A percentile compares a stretch with the other conserved stretches of the same genome.
Conservation (phyloP, 2,113 vertebrate genomes). For the Oostethus manadensis region DNA sequence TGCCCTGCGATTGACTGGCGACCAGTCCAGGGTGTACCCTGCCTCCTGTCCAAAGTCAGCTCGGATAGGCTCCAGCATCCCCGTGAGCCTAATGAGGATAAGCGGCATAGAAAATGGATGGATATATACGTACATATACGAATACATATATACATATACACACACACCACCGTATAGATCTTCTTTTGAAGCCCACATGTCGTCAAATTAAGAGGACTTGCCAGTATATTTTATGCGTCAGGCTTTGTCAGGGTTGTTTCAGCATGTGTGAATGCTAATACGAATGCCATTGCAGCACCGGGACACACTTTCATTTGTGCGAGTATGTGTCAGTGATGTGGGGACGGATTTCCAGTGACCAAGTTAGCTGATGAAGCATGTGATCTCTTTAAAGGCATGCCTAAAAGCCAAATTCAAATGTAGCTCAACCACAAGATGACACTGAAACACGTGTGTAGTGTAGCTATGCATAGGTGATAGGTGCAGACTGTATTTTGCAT, state of each 20-base stretch:
- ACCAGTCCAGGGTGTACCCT: too few relatives aligned
- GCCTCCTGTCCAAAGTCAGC: too few relatives aligned
- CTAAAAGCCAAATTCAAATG: slow-evolving; percentile 28
- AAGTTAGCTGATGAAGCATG: slow-evolving; percentile 65
- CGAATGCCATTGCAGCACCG: slow-evolving; percentile 12
- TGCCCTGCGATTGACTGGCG: too few relatives aligned
- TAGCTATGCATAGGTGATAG: background rate
- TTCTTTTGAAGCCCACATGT: too few relatives aligned
- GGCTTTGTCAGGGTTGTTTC: slow-evolving; percentile 9
- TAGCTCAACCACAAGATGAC: slow-evolving; percentile 24
- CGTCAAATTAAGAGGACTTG: too few relatives aligned
- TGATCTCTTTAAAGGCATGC: slow-evolving; percentile 60
- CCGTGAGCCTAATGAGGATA: too few relatives aligned
- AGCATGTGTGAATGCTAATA: slow-evolving; percentile 13
- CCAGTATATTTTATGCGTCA: slow-evolving; percentile 1
- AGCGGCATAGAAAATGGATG: too few relatives aligned
- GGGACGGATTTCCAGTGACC: slow-evolving; percentile 48
- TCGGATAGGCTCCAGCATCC: too few relatives aligned
- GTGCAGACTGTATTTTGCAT: slow-evolving; percentile 10
- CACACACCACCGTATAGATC: too few relatives aligned
- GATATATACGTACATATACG: too few relatives aligned
- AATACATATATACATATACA: too few relatives aligned
- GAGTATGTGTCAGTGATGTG: slow-evolving; percentile 13
- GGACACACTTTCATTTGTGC: background rate
- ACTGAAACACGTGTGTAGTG: slow-evolving; percentile 5